phyloP scores from a whole-genome alignment of 2,113 vertebrate genomes.

The Accipiter cooperii region DNA sequence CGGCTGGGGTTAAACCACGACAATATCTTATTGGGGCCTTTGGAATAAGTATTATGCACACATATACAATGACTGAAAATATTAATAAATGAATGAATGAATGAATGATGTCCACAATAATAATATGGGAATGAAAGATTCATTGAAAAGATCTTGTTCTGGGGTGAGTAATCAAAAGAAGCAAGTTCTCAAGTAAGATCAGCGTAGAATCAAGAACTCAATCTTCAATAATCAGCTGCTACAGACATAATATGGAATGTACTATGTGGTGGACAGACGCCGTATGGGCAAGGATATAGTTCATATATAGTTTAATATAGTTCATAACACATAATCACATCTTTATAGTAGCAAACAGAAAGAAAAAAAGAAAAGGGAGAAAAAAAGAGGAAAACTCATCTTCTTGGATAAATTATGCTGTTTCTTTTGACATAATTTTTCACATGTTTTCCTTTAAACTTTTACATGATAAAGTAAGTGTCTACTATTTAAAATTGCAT shows the following conservation, averaged over 20 bases:
- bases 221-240: not conserved
- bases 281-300: not conserved
- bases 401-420: not conserved
- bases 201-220: not conserved
- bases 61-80: not conserved
- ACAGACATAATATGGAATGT: not conserved
- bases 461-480: not conserved
- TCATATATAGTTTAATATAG: not conserved
- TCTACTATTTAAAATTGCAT: not conserved
- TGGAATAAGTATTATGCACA: not conserved
- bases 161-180: not conserved
- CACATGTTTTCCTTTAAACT: not conserved
- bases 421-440: not conserved
- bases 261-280: not conserved
- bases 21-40: not conserved
- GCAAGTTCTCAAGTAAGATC: not conserved
- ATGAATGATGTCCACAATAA: not conserved
- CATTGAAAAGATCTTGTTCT: not conserved
- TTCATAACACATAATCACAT: not conserved
- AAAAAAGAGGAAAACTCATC: not conserved
- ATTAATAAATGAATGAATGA: not conserved
- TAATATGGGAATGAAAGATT: not conserved
- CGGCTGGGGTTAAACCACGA: not conserved
- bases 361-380: not conserved
- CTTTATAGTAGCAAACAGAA: not conserved